A percentile compares a stretch with the other conserved stretches of the same genome.
phyloP scores from a whole-genome alignment of 1,140 invertebrate genomes.

The Caenorhabditis inopinata region DNA sequence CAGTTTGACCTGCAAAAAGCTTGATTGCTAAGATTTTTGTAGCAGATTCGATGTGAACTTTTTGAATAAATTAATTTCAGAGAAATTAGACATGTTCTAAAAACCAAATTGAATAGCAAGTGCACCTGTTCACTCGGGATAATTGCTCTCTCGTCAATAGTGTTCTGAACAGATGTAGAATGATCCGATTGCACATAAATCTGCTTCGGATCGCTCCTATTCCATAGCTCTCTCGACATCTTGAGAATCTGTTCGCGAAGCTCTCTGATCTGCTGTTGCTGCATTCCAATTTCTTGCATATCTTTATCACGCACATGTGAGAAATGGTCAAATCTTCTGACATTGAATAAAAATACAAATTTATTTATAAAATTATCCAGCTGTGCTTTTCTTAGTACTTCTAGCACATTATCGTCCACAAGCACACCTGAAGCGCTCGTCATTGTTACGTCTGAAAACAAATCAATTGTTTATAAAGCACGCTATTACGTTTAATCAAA shows the following conservation, averaged over 20 bases:
- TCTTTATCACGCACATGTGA: conserved; percentile 25
- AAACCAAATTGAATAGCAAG: too few species aligned
- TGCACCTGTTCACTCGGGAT: conserved; percentile 29
- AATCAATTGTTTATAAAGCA: too few species aligned
- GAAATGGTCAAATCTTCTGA: conserved; percentile 2
- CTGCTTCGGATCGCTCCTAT: conserved; percentile 14
- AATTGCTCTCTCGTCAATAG: neutral
- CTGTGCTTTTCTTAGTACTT: neutral
- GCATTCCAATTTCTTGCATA: neutral
- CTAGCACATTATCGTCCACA: conserved; percentile 11
- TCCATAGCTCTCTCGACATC: conserved; percentile 19
- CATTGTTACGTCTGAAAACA: conserved; percentile 9
- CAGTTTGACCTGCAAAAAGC: conserved; percentile 45
- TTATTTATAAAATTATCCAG: neutral
- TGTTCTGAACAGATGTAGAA: neutral
- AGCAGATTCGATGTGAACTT: too few species aligned
- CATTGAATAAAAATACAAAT: neutral
- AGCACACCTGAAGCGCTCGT: neutral
- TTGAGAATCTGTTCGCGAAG: conserved; percentile 12
- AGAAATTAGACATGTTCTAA: too few species aligned
- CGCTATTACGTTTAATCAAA: too few species aligned
- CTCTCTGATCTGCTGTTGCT: neutral
- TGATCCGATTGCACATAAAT: neutral
- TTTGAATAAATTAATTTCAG: too few species aligned
- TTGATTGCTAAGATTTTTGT: too few species aligned